Percentiles rank a stretch among this genome's conserved stretches.
Conservation (phyloP, 2,797 vertebrate species). For the Petrocephalus schoutedeni region DNA sequence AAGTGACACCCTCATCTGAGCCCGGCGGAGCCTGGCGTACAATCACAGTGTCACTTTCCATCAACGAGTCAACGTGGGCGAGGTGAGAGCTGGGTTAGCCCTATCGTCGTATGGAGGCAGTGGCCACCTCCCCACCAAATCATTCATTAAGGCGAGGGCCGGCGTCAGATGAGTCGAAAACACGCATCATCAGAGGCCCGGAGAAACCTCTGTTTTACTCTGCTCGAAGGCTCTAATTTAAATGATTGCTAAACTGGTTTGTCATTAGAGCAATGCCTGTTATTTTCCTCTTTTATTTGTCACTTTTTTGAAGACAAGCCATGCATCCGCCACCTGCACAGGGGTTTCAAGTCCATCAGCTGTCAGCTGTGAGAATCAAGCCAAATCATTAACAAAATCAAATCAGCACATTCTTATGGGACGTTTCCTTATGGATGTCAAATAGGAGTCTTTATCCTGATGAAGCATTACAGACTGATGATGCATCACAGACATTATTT, state of each 20-base stretch:
- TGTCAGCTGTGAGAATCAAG: not conserved
- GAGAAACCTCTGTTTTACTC: not conserved
- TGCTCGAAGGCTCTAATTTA: not conserved
- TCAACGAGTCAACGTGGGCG: slow-evolving; percentile 45
- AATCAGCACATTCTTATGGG: not conserved
- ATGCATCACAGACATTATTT: not conserved
- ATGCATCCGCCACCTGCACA: not conserved
- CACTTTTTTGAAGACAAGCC: not conserved
- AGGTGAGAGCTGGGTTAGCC: slow-evolving; percentile 31
- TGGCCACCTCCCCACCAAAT: slow-evolving; percentile 24
- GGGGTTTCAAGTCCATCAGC: not conserved
- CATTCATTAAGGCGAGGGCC: slow-evolving; percentile 29
- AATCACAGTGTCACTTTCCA: slow-evolving; percentile 67
- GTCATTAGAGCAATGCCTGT: slow-evolving; percentile 4
- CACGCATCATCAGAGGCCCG: not conserved
- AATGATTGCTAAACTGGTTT: slow-evolving; percentile 14
- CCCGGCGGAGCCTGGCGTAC: slow-evolving; percentile 47
- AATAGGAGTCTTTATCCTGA: slow-evolving; percentile 3
- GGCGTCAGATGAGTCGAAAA: slow-evolving; percentile 29
- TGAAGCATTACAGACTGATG: not conserved
- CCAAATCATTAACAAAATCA: slow-evolving; percentile 15
- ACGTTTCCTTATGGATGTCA: not conserved
- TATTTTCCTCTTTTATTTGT: slow-evolving; percentile 1
- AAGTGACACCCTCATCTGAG: slow-evolving; percentile 74
- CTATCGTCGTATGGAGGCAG: not conserved